A percentile compares a stretch with the other conserved stretches of the same genome.
phyloP scores from a whole-genome alignment of 2,113 vertebrate species.

The Peucedramus taeniatus region DNA sequence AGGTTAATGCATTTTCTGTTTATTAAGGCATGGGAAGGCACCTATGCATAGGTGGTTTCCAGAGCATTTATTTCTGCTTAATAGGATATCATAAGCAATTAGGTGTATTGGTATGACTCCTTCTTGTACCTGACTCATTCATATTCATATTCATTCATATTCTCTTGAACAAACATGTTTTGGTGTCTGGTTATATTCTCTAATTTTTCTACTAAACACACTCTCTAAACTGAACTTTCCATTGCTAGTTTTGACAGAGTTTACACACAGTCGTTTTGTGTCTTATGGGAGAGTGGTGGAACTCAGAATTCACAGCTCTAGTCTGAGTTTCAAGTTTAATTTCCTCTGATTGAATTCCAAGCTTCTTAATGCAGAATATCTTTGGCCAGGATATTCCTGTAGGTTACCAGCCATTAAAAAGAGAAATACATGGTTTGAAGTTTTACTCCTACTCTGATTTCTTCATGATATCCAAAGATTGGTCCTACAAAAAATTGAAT shows the following conservation, averaged over 20 bases:
- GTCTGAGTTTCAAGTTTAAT: neutral
- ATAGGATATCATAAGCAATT: neutral
- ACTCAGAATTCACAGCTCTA: neutral
- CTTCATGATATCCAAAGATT: neutral
- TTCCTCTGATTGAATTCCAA: neutral
- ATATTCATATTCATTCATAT: neutral
- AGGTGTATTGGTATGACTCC: neutral
- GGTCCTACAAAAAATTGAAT: neutral
- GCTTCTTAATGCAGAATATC: neutral
- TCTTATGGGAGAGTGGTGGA: neutral
- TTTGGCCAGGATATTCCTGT: neutral
- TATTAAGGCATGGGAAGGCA: neutral
- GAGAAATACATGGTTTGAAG: neutral
- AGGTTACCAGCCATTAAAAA: neutral
- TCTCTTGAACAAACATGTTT: neutral
- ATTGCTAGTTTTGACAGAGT: neutral
- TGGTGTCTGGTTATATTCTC: neutral
- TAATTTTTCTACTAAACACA: neutral
- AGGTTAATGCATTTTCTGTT: neutral
- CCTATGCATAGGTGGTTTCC: neutral
- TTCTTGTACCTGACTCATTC: neutral
- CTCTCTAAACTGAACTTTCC: neutral
- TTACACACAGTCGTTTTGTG: neutral
- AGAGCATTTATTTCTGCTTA: neutral
- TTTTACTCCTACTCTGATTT: neutral